These are phyloP conservation scores for Erythrocercus mccallii DNA, from an alignment of 2,113 vertebrate species.

Conservation along the genomic window DNA sequence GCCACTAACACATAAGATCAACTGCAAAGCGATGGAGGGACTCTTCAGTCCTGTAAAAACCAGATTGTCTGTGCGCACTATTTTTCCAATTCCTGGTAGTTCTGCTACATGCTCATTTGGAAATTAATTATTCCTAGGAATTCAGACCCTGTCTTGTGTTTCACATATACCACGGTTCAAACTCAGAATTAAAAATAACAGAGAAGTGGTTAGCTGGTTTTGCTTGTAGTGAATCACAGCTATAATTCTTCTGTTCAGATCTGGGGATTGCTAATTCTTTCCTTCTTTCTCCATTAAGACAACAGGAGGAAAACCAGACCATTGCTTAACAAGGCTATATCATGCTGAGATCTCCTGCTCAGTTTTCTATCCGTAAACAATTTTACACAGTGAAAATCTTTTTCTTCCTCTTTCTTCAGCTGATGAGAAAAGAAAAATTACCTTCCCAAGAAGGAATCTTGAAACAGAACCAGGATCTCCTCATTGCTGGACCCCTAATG, in stretches of 20 bases:
- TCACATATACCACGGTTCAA: not conserved
- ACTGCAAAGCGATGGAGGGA: not conserved
- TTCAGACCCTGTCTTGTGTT: not conserved
- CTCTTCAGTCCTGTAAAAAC: slow-evolving; percentile 24
- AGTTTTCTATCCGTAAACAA: not conserved
- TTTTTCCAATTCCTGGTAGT: not conserved
- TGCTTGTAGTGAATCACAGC: not conserved
- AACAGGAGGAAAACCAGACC: not conserved
- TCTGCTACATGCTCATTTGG: not conserved
- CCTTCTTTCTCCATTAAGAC: not conserved
- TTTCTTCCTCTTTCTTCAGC: not conserved
- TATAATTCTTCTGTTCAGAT: not conserved
- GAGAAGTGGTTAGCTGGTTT: not conserved
- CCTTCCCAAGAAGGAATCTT: not conserved
- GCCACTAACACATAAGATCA: not conserved
- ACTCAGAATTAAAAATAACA: not conserved
- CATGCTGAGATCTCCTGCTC: not conserved
- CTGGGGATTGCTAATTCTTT: not conserved
- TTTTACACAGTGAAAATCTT: not conserved
- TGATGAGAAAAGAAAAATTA: not conserved
- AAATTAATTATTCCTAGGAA: not conserved
- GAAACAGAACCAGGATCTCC: not conserved
- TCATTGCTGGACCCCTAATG: not conserved
- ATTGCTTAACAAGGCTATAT: not conserved
- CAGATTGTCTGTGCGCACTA: not conserved